Conservation (phyloP, 1,140 invertebrate genomes). For the Trissolcus basalis region DNA sequence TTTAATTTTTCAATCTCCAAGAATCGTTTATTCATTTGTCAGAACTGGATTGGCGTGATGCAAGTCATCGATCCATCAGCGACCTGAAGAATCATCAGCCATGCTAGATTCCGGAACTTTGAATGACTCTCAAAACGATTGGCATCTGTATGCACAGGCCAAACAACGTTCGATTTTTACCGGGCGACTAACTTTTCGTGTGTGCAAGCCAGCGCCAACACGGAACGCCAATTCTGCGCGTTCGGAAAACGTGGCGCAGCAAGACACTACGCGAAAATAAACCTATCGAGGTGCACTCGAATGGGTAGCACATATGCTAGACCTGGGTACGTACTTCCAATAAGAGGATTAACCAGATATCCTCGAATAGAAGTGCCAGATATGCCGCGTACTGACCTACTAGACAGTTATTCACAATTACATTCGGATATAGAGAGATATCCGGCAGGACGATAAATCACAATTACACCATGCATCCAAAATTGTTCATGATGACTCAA, state of each 20-base stretch:
- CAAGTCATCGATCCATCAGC: slow-evolving; percentile 21
- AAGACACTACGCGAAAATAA: slow-evolving; percentile 40
- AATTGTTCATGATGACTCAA: slow-evolving; percentile 8
- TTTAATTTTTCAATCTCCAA: no score
- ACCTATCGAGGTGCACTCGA: slow-evolving; percentile 42
- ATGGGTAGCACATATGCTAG: slow-evolving; percentile 39
- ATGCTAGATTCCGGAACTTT: slow-evolving; percentile 12
- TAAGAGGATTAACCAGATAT: slow-evolving; percentile 63
- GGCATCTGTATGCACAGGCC: neutral
- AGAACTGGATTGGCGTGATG: slow-evolving; percentile 17
- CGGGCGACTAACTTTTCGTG: slow-evolving; percentile 21
- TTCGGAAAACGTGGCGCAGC: slow-evolving; percentile 32
- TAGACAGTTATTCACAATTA: slow-evolving; percentile 20
- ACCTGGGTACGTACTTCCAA: slow-evolving; percentile 46
- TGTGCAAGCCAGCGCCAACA: slow-evolving; percentile 7
- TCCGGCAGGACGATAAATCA: neutral
- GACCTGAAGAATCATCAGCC: slow-evolving; percentile 10
- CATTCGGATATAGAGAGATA: neutral
- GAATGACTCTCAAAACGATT: slow-evolving; percentile 22
- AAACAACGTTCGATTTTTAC: slow-evolving; percentile 39
- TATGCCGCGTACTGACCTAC: slow-evolving; percentile 8
- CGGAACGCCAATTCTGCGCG: slow-evolving; percentile 13
- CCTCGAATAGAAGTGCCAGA: slow-evolving; percentile 56
- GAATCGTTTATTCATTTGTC: slow-evolving; percentile 24
- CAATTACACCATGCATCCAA: slow-evolving; percentile 1